phyloP scores from a whole-genome alignment of 2,113 vertebrate species.

The Junco hyemalis region DNA sequence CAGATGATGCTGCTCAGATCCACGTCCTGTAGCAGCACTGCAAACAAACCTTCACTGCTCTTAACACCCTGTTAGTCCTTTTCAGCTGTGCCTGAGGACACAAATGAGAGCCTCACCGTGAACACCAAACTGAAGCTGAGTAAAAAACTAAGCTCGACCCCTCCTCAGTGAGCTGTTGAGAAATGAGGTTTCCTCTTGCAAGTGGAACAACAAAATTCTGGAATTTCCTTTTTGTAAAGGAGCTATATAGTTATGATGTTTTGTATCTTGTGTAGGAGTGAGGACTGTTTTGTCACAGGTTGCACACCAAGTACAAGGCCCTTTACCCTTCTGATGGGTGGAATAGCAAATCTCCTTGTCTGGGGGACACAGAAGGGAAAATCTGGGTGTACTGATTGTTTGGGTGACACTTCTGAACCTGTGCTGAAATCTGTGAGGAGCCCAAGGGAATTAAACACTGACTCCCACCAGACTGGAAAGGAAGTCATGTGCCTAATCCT shows the following conservation, averaged over 20 bases:
- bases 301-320: neutral
- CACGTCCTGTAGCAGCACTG: neutral
- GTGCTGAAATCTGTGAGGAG: neutral
- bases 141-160: neutral
- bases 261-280: neutral
- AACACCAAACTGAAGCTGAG: neutral
- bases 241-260: neutral
- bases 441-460: slow-evolving; percentile 9
- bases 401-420: neutral
- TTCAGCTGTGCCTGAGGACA: neutral
- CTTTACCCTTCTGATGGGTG: neutral
- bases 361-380: neutral
- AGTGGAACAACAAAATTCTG: neutral
- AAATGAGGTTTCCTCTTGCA: neutral
- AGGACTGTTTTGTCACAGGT: neutral
- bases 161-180: neutral
- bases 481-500: slow-evolving; percentile 40
- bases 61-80: neutral
- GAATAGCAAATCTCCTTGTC: neutral
- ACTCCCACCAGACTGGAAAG: neutral
- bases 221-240: neutral
- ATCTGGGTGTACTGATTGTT: neutral
- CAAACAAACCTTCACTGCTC: neutral
- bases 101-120: neutral
- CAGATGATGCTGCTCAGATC: neutral